Evolutionary conservation across 2,797 vertebrate genomes (phyloP).

Genomic region (Schizopygopsis malacanthus): DNA sequence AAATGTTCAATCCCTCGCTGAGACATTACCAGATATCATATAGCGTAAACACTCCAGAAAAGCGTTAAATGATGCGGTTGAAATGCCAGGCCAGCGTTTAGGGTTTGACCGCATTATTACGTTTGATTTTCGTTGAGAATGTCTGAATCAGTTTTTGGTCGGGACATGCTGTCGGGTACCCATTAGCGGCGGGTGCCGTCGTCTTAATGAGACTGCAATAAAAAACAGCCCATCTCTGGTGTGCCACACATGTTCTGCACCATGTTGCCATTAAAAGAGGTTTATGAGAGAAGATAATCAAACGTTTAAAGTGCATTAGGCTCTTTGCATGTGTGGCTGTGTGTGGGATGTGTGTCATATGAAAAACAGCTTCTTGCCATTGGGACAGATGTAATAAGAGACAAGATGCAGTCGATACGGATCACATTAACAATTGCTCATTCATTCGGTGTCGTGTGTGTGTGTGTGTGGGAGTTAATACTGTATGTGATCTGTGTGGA

Average conservation of each 20-base stretch:
- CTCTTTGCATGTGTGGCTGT: constrained; percentile 57
- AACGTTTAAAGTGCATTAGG: constrained; percentile 48
- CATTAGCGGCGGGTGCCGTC: constrained; percentile 10
- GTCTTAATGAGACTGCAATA: constrained; percentile 58
- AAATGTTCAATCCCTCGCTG: constrained; percentile 8
- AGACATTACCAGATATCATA: constrained; percentile 14
- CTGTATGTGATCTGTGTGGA: constrained; percentile 29
- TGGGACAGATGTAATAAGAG: constrained; percentile 35
- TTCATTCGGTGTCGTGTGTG: constrained; percentile 30
- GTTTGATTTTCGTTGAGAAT: constrained; percentile 44
- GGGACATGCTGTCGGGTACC: constrained; percentile 18
- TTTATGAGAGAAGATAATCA: constrained; percentile 66
- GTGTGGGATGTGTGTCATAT: constrained; percentile 51
- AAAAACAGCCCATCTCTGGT: constrained; percentile 53
- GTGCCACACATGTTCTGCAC: constrained; percentile 65
- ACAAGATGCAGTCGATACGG: constrained; percentile 37
- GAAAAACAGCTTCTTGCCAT: constrained; percentile 25
- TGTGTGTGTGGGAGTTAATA: constrained; percentile 21
- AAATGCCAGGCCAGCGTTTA: constrained; percentile 2
- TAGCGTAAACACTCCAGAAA: constrained; percentile 39
- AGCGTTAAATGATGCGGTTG: constrained; percentile 17
- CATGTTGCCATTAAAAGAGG: constrained; percentile 42
- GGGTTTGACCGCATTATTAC: not conserved
- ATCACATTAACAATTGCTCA: constrained; percentile 53
- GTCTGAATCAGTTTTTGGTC: constrained; percentile 29